Conservation (phyloP, 2,797 vertebrate genomes). For the Spinibarbus caldwelli region DNA sequence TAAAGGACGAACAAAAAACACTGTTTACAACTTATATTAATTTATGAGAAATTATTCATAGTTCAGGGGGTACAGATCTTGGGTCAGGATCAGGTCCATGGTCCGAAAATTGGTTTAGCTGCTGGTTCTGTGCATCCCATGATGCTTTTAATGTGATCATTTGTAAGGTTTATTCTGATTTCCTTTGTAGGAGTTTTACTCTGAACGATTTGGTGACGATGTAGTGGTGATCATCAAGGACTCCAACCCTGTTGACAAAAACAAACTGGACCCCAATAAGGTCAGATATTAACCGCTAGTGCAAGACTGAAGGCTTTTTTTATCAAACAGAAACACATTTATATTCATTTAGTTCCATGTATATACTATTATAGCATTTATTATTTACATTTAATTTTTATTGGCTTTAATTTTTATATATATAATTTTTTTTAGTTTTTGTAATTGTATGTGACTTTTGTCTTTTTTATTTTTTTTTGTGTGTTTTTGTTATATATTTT, state of each 20-base stretch:
- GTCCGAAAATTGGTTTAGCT: not conserved
- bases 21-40: too few species aligned
- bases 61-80: too few species aligned
- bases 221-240: constrained; percentile 89
- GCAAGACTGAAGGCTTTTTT: not conserved
- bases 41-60: too few species aligned
- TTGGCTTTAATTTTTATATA: too few species aligned
- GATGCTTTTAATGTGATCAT: not conserved
- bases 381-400: not conserved
- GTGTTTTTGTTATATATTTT: not conserved
- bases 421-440: not conserved
- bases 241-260: constrained; percentile 89
- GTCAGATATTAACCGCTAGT: constrained; percentile 64
- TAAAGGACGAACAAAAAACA: too few species aligned
- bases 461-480: fast-evolving
- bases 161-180: not conserved
- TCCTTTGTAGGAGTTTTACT: constrained; percentile 86
- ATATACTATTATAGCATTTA: not conserved
- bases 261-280: constrained; percentile 88
- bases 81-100: too few species aligned
- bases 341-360: not conserved
- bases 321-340: not conserved
- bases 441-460: not conserved
- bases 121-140: not conserved
- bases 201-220: constrained; percentile 85